A percentile compares a stretch with the other conserved stretches of the same genome.
phyloP scores from a whole-genome alignment of 2,888 invertebrate species.

The Protodeltote pygarga region DNA sequence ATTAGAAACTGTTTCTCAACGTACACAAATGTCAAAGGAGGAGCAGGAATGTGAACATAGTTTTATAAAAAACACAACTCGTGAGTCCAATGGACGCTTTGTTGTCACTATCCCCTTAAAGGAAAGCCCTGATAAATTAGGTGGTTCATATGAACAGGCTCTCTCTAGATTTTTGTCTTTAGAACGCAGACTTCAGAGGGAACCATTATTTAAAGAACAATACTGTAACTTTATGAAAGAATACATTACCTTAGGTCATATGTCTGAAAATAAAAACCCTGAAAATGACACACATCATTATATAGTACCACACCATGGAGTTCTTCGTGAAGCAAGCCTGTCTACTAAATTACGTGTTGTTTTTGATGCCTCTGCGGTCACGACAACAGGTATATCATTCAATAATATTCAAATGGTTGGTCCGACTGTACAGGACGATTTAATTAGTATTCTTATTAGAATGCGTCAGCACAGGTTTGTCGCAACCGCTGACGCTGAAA shows the following conservation, averaged over 20 bases:
- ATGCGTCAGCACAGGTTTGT: neutral
- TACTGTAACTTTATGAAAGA: neutral
- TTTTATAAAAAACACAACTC: slow-evolving; percentile 4
- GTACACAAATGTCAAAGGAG: neutral
- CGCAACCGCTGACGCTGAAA: neutral
- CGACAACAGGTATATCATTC: neutral
- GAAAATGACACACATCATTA: slow-evolving; percentile 1
- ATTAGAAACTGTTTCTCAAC: slow-evolving; percentile 4
- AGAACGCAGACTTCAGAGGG: slow-evolving; percentile 4
- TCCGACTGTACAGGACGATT: slow-evolving; percentile 2
- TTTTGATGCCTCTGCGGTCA: slow-evolving; percentile 3
- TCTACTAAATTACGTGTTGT: slow-evolving; percentile 8
- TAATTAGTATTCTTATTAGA: slow-evolving; percentile 3
- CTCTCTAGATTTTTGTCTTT: slow-evolving; percentile 6
- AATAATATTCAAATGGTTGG: slow-evolving; percentile 6
- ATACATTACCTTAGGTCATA: neutral
- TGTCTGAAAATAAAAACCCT: slow-evolving; percentile 4
- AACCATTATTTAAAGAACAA: slow-evolving; percentile 4
- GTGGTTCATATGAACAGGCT: slow-evolving; percentile 34
- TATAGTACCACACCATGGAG: slow-evolving; percentile 8
- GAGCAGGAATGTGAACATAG: slow-evolving; percentile 11
- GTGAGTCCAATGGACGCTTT: slow-evolving; percentile 10
- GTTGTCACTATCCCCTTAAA: slow-evolving; percentile 21
- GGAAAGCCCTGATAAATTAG: slow-evolving; percentile 12
- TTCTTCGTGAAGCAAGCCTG: neutral